Conservation (phyloP, 2,888 invertebrate genomes). For the Epirrhoe tristata region DNA sequence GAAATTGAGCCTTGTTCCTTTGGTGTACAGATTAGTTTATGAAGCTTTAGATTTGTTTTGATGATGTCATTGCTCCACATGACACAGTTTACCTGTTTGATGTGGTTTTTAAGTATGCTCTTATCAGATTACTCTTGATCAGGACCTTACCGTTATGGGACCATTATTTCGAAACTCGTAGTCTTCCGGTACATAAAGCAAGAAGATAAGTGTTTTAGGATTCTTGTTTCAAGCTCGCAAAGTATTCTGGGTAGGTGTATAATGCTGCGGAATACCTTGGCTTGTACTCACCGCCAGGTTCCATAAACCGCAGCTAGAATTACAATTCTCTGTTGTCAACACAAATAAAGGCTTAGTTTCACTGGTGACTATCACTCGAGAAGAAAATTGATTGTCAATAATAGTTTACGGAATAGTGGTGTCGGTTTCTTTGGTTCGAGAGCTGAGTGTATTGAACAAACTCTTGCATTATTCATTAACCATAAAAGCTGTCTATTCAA, state of each 20-base stretch:
- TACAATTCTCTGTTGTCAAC: conserved; percentile 14
- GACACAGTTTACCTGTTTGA: conserved; percentile 59
- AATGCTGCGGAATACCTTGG: not conserved
- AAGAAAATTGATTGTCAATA: conserved; percentile 29
- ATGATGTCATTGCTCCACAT: conserved; percentile 54
- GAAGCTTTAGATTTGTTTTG: conserved; percentile 31
- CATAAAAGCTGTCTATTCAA: conserved; percentile 42
- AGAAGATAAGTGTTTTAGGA: conserved; percentile 11
- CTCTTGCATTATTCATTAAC: conserved; percentile 45
- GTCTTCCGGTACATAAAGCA: conserved; percentile 28
- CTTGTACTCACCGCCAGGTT: not conserved
- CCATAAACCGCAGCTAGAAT: conserved; percentile 11
- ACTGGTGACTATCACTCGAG: conserved; percentile 19
- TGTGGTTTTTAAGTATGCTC: conserved; percentile 45
- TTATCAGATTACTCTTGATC: conserved; percentile 55
- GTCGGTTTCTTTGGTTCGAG: conserved; percentile 25
- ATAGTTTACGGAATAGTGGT: conserved; percentile 23
- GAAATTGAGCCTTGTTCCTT: conserved; percentile 32
- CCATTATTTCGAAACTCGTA: conserved; percentile 38
- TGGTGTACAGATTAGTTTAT: conserved; percentile 30
- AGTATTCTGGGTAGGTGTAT: conserved; percentile 3
- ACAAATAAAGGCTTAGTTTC: conserved; percentile 12
- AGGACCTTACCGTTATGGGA: conserved; percentile 39
- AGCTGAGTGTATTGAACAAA: conserved; percentile 29
- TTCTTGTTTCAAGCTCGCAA: conserved; percentile 3